Conservation (phyloP, 2,888 invertebrate genomes). For the Melikaiella ostensackeni region DNA sequence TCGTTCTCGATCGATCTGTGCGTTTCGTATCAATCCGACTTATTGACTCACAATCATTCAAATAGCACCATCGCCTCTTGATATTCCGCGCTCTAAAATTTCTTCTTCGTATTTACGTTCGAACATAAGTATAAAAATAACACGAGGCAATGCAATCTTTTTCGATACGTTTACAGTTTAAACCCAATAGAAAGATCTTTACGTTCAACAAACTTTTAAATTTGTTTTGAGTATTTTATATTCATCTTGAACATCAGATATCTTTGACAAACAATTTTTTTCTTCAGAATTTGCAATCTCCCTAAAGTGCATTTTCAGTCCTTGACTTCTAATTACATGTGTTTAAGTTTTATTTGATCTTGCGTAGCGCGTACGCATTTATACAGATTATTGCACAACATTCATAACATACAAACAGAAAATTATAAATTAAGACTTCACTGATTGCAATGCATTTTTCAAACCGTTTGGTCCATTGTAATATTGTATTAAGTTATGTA, state of each 20-base stretch:
- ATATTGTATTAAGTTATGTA: conserved; percentile 55
- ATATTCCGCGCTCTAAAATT: not conserved
- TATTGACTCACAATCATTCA: not conserved
- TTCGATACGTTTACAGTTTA: conserved; percentile 30
- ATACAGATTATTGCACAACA: conserved; percentile 53
- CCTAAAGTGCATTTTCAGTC: conserved; percentile 5
- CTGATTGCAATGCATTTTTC: conserved; percentile 43
- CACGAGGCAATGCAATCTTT: conserved; percentile 27
- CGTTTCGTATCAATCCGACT: conserved; percentile 49
- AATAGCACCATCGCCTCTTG: conserved; percentile 26
- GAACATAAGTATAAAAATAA: conserved; percentile 40
- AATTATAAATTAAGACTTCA: conserved; percentile 54
- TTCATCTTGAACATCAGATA: not conserved
- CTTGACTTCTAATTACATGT: not conserved
- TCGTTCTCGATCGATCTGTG: conserved; percentile 57
- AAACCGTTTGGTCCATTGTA: conserved; percentile 58
- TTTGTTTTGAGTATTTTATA: conserved; percentile 44
- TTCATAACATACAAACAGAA: conserved; percentile 55
- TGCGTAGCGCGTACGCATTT: conserved; percentile 21
- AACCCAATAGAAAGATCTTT: conserved; percentile 10
- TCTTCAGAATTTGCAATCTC: not conserved
- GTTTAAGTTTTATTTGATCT: not conserved
- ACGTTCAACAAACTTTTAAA: conserved; percentile 43
- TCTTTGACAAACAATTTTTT: not conserved
- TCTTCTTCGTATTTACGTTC: not conserved